Conservation (phyloP, 2,797 vertebrate genomes). For the Moxostoma hubbsi region DNA sequence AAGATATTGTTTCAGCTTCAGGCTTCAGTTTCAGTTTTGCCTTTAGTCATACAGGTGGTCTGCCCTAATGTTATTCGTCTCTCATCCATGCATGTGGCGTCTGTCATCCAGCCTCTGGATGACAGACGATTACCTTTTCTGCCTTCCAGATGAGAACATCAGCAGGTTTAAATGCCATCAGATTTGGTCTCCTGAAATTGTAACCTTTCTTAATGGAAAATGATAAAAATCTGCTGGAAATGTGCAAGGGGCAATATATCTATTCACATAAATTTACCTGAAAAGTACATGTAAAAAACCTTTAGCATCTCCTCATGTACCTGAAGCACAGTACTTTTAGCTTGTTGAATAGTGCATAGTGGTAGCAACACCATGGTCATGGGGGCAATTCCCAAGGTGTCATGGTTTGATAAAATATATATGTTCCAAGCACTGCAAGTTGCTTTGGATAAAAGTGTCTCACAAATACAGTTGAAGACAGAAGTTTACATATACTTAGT, state of each 20-base stretch:
- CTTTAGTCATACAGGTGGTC: constrained; percentile 56
- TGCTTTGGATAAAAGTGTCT: no score
- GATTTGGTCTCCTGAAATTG: constrained; percentile 52
- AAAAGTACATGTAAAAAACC: not conserved
- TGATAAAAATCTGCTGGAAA: constrained; percentile 37
- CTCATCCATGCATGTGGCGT: constrained; percentile 44
- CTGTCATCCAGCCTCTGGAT: constrained; percentile 48
- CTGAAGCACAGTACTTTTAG: no score
- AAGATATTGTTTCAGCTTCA: constrained; percentile 54
- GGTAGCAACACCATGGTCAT: no score
- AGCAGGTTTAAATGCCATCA: constrained; percentile 64
- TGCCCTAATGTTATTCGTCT: constrained; percentile 48
- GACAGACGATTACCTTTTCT: constrained; percentile 42
- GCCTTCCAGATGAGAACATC: constrained; percentile 56
- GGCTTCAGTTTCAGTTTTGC: constrained; percentile 50
- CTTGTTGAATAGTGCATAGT: no score
- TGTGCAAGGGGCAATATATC: constrained; percentile 8
- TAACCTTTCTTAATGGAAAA: constrained; percentile 50
- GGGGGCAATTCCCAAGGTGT: no score
- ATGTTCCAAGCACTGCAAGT: no score
- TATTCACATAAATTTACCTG: not conserved
- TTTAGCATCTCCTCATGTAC: no score
- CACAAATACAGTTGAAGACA: no score
- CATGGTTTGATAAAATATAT: no score
- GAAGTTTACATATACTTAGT: no score